Conservation (phyloP, 1,140 invertebrate species). For the Heliconius nattereri region DNA sequence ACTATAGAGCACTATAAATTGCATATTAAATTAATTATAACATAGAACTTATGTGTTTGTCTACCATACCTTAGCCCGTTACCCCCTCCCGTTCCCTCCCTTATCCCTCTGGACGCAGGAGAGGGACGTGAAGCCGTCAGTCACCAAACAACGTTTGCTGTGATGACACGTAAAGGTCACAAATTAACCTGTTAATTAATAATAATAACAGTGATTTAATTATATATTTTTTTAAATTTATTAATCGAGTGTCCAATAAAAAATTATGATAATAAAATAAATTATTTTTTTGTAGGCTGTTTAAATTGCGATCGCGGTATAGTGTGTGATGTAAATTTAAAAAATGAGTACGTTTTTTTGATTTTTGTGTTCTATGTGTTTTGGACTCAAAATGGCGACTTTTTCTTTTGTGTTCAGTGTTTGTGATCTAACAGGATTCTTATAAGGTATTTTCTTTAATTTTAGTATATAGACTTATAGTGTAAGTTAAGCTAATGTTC, state of each 20-base stretch:
- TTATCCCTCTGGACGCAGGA: constrained; percentile 59
- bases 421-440: constrained; percentile 55
- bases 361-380: constrained; percentile 17
- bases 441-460: constrained; percentile 55
- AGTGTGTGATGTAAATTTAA: constrained; percentile 12
- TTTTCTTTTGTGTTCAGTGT: constrained; percentile 12
- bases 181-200: constrained; percentile 21
- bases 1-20: neutral
- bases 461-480: too few species aligned
- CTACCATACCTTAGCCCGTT: constrained; percentile 34
- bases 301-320: neutral
- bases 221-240: neutral
- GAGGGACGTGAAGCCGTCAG: constrained; percentile 56
- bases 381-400: constrained; percentile 23
- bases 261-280: neutral
- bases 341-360: constrained; percentile 27
- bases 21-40: neutral
- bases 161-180: constrained; percentile 42
- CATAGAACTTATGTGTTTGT: neutral
- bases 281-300: neutral
- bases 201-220: neutral
- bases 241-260: neutral
- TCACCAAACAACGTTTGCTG: constrained; percentile 47
- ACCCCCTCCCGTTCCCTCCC: constrained; percentile 50
- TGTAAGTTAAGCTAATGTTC: too few species aligned